phyloP scores from a whole-genome alignment of 2,888 invertebrate species.

The Athetis lepigone region DNA sequence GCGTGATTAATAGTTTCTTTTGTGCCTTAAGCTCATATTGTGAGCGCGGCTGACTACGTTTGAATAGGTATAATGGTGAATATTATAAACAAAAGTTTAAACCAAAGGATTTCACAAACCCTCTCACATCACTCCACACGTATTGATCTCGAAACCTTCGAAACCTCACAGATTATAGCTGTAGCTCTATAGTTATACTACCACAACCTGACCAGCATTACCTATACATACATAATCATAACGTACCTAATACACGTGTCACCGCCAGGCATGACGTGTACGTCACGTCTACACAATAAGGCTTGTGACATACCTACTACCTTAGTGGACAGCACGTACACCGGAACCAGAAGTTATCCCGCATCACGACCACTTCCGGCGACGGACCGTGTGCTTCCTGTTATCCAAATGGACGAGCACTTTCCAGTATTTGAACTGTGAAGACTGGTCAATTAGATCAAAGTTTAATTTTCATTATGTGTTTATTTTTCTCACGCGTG shows the following conservation, averaged over 20 bases:
- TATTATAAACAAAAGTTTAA: too few relatives aligned
- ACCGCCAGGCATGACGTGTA: conserved; percentile 10
- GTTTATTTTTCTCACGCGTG: neutral
- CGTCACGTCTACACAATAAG: conserved; percentile 35
- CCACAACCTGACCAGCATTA: neutral
- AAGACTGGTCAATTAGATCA: conserved; percentile 19
- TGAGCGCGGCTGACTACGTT: too few relatives aligned
- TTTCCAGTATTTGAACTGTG: conserved; percentile 7
- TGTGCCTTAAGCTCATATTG: too few relatives aligned
- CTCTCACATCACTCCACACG: too few relatives aligned
- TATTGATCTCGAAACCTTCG: too few relatives aligned
- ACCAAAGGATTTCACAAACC: too few relatives aligned
- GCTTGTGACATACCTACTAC: conserved; percentile 37
- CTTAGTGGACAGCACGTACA: conserved; percentile 59
- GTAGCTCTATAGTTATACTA: too few relatives aligned
- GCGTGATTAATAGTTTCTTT: too few relatives aligned
- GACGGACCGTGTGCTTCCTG: conserved; percentile 69
- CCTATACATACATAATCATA: neutral
- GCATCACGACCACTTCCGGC: conserved; percentile 70
- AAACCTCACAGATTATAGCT: too few relatives aligned
- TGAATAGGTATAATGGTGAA: too few relatives aligned
- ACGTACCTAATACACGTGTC: neutral
- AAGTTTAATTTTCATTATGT: neutral
- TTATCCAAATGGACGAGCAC: conserved; percentile 54
- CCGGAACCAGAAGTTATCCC: conserved; percentile 74